Evolutionary conservation across 2,888 invertebrate species (phyloP), one percentile per base, ranked within the genome.

Genomic region (Zaprionus bogoriensis): DNA sequence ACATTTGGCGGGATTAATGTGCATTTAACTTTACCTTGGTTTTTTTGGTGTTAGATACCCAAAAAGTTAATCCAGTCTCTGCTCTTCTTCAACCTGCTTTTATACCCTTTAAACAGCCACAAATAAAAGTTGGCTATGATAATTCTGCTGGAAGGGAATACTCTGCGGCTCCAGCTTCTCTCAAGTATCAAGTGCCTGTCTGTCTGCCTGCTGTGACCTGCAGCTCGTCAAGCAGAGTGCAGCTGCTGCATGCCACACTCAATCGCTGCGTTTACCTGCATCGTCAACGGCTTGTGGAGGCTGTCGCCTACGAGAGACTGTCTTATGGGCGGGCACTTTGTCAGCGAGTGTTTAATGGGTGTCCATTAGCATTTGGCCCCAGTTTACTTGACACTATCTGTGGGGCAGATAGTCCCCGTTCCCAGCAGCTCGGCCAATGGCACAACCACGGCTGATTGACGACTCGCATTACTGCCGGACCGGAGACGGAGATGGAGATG

Each of bases 391-490:
- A 47, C 25, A 32, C 17, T 44, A 25, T 25, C 53, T 44, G 6
- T 10, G 27, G 27, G 3, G 27, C 17, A 14, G 30, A 0, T 50
- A 50, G 36, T 59, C 32, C 28, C 53, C 93, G 27, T 95, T 94
- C 83, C 96, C 97, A 0, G 93, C 95, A 1, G 95, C 95, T 0
- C 96, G 97, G 0, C 92, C 96, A 36, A 92, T 97, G 62, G 95
- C 96, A 1, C 96, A 97, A 87, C 77, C 74, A 7, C 63, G 67
- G 27, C 68, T 86, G 62, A 79, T 90, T 55, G 79, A 87, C 54
- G 87, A 88, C 54, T 73, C 73, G 19, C 51, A 84, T 46, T 90
- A 84, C 71, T 88, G 90, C 44, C 51, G 47, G 60, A 51, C n/a
- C 32, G 32, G 14, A 32, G 32, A 14, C 17, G 17, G 7, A 14